Evolutionary conservation across 2,888 invertebrate species (phyloP).

Genomic region (Dascillus cervinus): DNA sequence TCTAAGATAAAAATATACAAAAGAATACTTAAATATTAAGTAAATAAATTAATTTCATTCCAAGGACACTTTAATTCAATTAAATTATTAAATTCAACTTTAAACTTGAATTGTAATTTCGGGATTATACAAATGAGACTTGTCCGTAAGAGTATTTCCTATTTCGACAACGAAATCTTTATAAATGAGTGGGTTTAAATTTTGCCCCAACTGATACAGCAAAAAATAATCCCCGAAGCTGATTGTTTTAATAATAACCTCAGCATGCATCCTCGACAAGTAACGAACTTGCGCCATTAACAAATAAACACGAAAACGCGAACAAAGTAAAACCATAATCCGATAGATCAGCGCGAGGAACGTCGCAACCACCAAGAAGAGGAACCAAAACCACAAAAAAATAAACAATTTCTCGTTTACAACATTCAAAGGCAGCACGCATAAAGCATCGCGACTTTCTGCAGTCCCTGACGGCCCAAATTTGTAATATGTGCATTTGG

Average conservation of each 20-base stretch:
- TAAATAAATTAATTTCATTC: background rate
- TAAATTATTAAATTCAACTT: constrained; percentile 3
- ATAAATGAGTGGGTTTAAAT: constrained; percentile 63
- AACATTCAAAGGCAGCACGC: constrained; percentile 69
- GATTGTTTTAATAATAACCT: constrained; percentile 45
- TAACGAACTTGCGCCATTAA: constrained; percentile 55
- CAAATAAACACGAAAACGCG: constrained; percentile 53
- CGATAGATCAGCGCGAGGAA: constrained; percentile 60
- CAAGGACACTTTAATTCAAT: constrained; percentile 1
- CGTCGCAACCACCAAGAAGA: constrained; percentile 54
- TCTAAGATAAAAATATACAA: too few relatives aligned
- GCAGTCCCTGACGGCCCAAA: constrained; percentile 54
- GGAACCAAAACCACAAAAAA: constrained; percentile 68
- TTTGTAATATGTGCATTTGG: constrained; percentile 53
- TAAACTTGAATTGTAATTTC: constrained; percentile 23
- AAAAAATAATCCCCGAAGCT: constrained; percentile 73
- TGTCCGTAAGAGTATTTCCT: constrained; percentile 17
- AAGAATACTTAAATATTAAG: too few relatives aligned
- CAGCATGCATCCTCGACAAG: constrained; percentile 44
- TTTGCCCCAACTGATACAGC: constrained; percentile 65
- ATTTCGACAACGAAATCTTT: constrained; percentile 48
- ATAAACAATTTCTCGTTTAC: constrained; percentile 74
- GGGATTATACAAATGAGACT: constrained; percentile 16
- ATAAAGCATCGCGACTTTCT: constrained; percentile 55
- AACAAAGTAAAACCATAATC: constrained; percentile 47